Evolutionary conservation across 2,888 invertebrate species (phyloP), one percentile per base, ranked within the genome.

Genomic region (Erebia ligea): DNA sequence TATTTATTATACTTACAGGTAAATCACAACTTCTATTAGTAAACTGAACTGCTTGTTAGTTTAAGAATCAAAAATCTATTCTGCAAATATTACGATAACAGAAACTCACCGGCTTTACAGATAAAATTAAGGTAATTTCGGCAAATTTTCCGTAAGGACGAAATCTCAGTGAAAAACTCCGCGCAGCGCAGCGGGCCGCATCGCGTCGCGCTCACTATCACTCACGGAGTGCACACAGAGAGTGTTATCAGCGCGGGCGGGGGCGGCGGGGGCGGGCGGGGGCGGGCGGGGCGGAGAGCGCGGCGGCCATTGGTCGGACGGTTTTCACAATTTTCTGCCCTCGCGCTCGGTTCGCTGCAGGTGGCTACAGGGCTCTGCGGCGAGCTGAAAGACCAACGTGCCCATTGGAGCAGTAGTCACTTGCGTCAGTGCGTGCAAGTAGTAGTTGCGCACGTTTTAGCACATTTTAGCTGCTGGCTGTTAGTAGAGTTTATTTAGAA

Each of bases 311-410:
- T 78, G 79, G 79, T 71, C 64, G 69, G 75, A 15, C 67, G 25
- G 57, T 56, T 78, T 76, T 73, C 79, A 81, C 74, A 75, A 73
- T 76, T 76, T 78, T 77, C 77, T 74, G 76, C 71, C 73, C 72
- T 71, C 71, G 73, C 77, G 67, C 67, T n/a, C 59, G 13, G 34
- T 9, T 34, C 10, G 13, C 10, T 19, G n/a, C 21, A 19, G 57
- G 21, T 8, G 25, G 8, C 21, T 13, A 21, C 56, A 4, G 19
- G 21, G 56, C 52, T 54, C 52, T 2, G 3, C 57, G n/a, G n/a
- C 57, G 57, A 54, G 10, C 54, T 54, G 54, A 45, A 45, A 45
- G 13, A 42, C 11, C 45, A 13, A 45, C 45, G 13, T 13, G 9
- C 13, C 3, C 13, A 11, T 11, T 45, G 13, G 45, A 45, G 6